These are phyloP conservation scores for Micrastur ruficollis DNA, from an alignment of 2,797 vertebrate species.

Conservation along the genomic window DNA sequence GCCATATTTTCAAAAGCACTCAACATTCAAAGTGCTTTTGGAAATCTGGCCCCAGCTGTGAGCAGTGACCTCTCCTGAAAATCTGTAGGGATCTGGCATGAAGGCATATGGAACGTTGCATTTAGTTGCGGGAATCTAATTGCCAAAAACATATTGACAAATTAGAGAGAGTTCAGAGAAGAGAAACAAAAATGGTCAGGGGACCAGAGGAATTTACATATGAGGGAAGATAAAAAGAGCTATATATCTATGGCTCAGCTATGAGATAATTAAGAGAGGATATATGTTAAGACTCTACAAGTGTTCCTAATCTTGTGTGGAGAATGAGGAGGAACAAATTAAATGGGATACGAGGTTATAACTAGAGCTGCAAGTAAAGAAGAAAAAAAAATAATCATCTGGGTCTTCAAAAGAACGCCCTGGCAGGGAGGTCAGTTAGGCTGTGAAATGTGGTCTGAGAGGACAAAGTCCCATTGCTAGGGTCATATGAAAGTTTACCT, in stretches of 20 bases:
- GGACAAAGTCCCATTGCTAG: not conserved
- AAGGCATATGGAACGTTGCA: not conserved
- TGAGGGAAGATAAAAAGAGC: constrained; percentile 43
- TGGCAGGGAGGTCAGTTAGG: not conserved
- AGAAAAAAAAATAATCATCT: not conserved
- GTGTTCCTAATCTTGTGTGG: not conserved
- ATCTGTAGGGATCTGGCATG: not conserved
- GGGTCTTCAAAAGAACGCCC: not conserved
- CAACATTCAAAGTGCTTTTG: not conserved
- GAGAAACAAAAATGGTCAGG: constrained; percentile 52
- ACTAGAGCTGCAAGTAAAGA: not conserved
- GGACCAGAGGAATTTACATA: constrained; percentile 51
- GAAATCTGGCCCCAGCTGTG: constrained; percentile 29
- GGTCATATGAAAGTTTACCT: not conserved
- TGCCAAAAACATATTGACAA: constrained; percentile 64
- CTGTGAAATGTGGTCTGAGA: not conserved
- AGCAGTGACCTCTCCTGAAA: constrained; percentile 23
- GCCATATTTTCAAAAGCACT: not conserved
- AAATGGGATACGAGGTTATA: not conserved
- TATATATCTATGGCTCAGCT: not conserved
- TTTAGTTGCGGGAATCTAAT: constrained; percentile 25
- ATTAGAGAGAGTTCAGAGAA: constrained; percentile 57
- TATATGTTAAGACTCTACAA: constrained; percentile 5
- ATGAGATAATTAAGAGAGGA: constrained; percentile 22
- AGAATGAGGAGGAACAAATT: constrained; percentile 12